Evolutionary conservation across 2,888 invertebrate species (phyloP).

Genomic region (Netelia fuscicornis): DNA sequence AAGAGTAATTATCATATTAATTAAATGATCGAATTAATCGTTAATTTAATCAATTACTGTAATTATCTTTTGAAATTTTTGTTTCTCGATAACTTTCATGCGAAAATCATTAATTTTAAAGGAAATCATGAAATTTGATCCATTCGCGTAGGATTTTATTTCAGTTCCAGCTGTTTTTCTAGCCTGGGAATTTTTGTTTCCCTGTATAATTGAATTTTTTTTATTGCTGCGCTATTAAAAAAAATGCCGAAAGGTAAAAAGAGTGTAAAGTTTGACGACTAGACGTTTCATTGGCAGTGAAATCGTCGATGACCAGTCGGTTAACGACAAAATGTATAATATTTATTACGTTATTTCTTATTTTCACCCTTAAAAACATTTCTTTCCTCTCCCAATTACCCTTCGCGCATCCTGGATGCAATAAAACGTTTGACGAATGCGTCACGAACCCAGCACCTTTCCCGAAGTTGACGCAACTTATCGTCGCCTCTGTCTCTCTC

Average conservation of each 20-base stretch:
- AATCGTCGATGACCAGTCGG: constrained; percentile 43
- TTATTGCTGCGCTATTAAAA: constrained; percentile 8
- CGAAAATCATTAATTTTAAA: neutral
- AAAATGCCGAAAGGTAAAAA: neutral
- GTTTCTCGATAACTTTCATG: no score
- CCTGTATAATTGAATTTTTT: constrained; percentile 9
- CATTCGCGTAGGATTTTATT: neutral
- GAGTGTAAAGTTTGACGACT: constrained; percentile 18
- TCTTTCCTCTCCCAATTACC: constrained; percentile 39
- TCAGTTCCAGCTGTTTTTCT: neutral
- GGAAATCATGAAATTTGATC: neutral
- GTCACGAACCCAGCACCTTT: constrained; percentile 33
- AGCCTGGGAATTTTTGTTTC: constrained; percentile 26
- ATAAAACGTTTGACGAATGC: constrained; percentile 75
- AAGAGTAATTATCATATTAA: no score
- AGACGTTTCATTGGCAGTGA: constrained; percentile 34
- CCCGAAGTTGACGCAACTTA: constrained; percentile 33
- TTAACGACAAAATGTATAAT: constrained; percentile 61
- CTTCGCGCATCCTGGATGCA: constrained; percentile 58
- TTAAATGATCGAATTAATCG: no score
- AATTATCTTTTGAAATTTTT: no score
- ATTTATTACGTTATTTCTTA: neutral
- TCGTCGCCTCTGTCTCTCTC: constrained; percentile 21
- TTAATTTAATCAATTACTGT: no score
- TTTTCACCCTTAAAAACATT: constrained; percentile 24